Evolutionary conservation across 2,113 vertebrate species (phyloP).

Genomic region (Cyphomyrus plagiostoma): DNA sequence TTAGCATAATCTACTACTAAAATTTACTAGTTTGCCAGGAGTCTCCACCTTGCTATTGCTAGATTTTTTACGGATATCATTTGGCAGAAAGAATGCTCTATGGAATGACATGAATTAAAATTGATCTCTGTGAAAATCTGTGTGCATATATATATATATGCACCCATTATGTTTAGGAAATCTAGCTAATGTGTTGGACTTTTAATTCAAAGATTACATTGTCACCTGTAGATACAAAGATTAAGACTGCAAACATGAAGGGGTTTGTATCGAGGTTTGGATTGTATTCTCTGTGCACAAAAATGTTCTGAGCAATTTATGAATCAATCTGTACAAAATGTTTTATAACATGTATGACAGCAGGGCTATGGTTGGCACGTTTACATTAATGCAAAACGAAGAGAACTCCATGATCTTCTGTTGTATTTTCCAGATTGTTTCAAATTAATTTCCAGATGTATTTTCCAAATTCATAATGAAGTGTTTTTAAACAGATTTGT

Average conservation of each 20-base stretch:
- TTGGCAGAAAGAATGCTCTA: neutral
- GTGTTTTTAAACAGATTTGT: neutral
- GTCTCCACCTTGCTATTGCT: neutral
- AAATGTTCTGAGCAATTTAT: neutral
- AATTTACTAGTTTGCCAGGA: neutral
- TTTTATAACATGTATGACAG: neutral
- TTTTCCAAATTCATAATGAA: neutral
- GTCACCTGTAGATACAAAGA: neutral
- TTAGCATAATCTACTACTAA: neutral
- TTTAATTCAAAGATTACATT: neutral
- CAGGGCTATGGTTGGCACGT: neutral
- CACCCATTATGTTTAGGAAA: neutral
- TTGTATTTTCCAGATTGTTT: neutral
- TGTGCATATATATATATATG: neutral
- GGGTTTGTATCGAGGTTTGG: neutral
- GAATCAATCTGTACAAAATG: neutral
- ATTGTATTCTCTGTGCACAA: neutral
- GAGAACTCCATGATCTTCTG: neutral
- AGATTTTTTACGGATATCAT: neutral
- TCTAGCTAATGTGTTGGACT: neutral
- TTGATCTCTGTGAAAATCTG: neutral
- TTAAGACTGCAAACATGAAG: neutral
- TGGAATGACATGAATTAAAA: neutral
- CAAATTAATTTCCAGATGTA: neutral
- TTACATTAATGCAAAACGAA: neutral